A percentile compares a stretch with the other conserved stretches of the same genome.
Evolutionary conservation across 2,113 vertebrate genomes (phyloP).

Genomic region (Crypturellus undulatus): DNA sequence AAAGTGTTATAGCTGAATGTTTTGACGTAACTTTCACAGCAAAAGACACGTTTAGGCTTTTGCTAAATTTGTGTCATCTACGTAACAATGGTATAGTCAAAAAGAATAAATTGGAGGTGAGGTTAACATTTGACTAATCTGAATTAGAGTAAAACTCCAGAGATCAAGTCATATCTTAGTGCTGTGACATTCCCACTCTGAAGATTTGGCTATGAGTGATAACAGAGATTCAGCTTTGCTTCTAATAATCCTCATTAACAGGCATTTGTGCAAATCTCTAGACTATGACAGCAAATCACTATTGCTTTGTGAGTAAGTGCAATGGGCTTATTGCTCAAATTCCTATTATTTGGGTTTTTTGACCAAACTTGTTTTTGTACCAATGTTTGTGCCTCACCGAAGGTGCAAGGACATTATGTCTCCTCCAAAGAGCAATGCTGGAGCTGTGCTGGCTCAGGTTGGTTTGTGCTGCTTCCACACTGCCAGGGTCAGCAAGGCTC

Average conservation of each 20-base stretch:
- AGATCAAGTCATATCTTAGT: not conserved
- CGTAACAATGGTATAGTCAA: not conserved
- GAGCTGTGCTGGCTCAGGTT: not conserved
- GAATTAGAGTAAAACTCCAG: not conserved
- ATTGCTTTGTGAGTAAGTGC: not conserved
- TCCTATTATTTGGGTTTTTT: not conserved
- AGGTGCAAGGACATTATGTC: not conserved
- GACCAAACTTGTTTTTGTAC: not conserved
- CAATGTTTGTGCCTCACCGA: not conserved
- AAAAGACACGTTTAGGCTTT: not conserved
- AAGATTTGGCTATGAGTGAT: not conserved
- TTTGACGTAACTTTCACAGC: not conserved
- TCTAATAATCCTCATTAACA: not conserved
- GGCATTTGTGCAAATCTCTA: not conserved
- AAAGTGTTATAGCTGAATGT: not conserved
- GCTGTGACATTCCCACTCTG: not conserved
- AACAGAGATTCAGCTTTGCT: not conserved
- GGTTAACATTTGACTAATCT: not conserved
- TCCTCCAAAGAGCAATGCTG: not conserved
- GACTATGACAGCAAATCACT: not conserved
- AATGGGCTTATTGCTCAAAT: rapidly evolving
- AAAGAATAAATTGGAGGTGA: not conserved
- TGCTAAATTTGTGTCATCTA: not conserved
- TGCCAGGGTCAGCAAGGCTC: rapidly evolving
- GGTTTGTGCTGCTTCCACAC: not conserved